Base-by-base conservation (phyloP, 2,888 invertebrate genomes). In the Strigamia crassipes region DNA sequence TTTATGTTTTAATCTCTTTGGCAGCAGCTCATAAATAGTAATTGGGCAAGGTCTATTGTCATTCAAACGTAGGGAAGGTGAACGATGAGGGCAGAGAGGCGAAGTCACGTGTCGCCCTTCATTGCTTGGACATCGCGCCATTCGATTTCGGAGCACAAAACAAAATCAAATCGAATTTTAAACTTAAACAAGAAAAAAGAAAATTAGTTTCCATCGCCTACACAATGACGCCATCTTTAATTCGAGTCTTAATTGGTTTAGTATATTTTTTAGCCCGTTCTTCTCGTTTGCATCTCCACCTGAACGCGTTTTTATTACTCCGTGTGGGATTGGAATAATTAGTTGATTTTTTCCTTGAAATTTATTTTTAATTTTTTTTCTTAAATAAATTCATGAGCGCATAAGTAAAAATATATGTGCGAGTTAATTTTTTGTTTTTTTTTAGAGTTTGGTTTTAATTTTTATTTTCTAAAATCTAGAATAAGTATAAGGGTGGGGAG, bases 1-100 rank as follows among this genome's bases (percentile, higher is more conserved):
- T 73, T 73, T 73, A 73, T 73, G 73, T 73, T 73, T 73, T 73
- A 73, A 73, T 73, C 73, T 73, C 73, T 73, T 31, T 73, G 23
- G 73, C 31, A 23, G 73, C 23, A 27, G 73, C 73, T 73, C 73
- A 73, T 73, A 73, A 73, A 73, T 73, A 73, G 73, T 73, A 73
- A 73, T 73, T 73, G 73, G 73, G 23, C 31, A 31, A 15, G 27
- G 73, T 31, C 73, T 31, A 73, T 73, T 73, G 73, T 73, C 23
- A 73, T 73, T 73, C 73, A 73, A 46, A 73, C 73, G 73, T 15
- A 18, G 31, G 73, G 73, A 73, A 23, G 31, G 27, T 27, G 73
- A 73, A 18, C 13, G 73, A 21, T 21, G 73, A 73, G 73, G 31
- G 73, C 46, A 73, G n/a, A 18, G 13, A n/a, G 73, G 10, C 13